These are phyloP conservation scores for Spizella passerina DNA, from an alignment of 2,797 vertebrate species.

Conservation along the genomic window DNA sequence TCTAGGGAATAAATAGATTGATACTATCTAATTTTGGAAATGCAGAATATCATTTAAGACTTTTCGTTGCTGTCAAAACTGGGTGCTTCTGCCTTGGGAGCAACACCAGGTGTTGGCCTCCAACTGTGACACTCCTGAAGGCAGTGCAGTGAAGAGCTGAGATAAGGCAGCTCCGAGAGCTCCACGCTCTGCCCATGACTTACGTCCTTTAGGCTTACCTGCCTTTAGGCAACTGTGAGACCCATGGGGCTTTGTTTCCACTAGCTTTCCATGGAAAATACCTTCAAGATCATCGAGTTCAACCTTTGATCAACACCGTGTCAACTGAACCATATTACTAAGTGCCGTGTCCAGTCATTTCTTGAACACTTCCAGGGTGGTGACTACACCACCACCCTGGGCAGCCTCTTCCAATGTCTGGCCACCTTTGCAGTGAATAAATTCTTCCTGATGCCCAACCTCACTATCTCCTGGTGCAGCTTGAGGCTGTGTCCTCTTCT, in stretches of 20 bases:
- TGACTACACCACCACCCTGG: background rate
- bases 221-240: background rate
- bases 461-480: background rate
- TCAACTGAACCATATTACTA: background rate
- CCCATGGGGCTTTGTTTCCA: background rate
- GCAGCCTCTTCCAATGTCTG: background rate
- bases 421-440: background rate
- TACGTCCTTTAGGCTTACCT: background rate
- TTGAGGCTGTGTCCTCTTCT: background rate
- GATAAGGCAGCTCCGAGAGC: background rate
- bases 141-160: background rate
- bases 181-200: rapidly evolving
- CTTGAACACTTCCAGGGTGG: background rate
- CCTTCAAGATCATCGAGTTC: background rate
- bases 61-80: background rate
- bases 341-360: background rate
- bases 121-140: rapidly evolving
- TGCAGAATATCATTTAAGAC: background rate
- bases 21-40: background rate
- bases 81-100: background rate
- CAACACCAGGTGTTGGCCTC: background rate
- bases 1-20: background rate
- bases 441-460: background rate
- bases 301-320: background rate
- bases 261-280: background rate